Evolutionary conservation across 2,888 invertebrate genomes (phyloP).

Genomic region (Aspidapion aeneum): DNA sequence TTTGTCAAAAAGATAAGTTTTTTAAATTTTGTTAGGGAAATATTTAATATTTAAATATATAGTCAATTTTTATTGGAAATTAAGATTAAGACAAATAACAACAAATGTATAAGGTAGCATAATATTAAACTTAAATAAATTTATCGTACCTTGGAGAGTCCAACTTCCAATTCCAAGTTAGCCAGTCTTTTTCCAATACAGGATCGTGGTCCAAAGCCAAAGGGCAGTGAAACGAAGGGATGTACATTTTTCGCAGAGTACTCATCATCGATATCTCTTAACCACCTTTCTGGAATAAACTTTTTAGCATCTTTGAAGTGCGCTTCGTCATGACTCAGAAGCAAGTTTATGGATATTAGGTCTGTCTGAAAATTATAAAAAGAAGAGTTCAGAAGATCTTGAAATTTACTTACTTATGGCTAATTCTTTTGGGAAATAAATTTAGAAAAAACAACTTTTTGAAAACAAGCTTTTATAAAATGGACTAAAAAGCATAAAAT

Average conservation of each 20-base stretch:
- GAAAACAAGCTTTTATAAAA: too few species aligned
- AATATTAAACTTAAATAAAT: too few species aligned
- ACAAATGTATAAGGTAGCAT: too few species aligned
- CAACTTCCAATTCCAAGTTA: conserved; percentile 53
- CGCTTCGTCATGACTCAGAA: conserved; percentile 18
- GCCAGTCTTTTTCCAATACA: conserved; percentile 71
- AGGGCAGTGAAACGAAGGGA: conserved; percentile 62
- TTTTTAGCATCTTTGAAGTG: conserved; percentile 29
- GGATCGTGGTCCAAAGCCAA: conserved; percentile 65
- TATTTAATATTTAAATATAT: too few species aligned
- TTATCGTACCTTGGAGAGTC: conserved; percentile 33
- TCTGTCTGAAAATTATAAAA: conserved; percentile 24
- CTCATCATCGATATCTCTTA: conserved; percentile 28
- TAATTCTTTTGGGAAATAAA: too few species aligned
- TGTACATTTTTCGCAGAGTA: conserved; percentile 40
- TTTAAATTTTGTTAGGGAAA: too few species aligned
- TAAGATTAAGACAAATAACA: too few species aligned
- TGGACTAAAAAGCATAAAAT: too few species aligned
- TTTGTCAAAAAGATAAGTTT: too few species aligned
- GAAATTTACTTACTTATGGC: too few species aligned
- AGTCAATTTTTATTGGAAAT: too few species aligned
- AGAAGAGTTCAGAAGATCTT: background rate
- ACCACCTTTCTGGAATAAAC: conserved; percentile 40
- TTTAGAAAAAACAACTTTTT: too few species aligned
- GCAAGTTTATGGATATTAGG: conserved; percentile 19